Percentiles rank a stretch among this genome's conserved stretches.
Conservation (phyloP, 1,140 invertebrate species). For the Colletes gigas region DNA sequence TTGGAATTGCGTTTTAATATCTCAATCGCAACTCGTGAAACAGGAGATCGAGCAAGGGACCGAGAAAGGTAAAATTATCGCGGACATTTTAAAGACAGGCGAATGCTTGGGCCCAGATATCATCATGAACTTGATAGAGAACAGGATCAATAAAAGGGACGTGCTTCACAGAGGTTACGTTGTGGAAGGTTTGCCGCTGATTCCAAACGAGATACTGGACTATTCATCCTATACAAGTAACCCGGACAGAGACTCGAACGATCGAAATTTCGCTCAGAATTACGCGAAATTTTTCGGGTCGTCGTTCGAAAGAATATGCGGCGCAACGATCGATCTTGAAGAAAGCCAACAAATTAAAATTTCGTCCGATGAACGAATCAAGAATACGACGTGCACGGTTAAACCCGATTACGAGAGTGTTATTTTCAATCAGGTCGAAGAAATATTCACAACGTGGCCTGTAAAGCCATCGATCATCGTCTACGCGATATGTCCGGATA, state of each 20-base stretch:
- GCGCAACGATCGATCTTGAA: not conserved
- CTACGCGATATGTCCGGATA: slow-evolving; percentile 80
- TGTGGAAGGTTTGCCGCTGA: slow-evolving; percentile 82
- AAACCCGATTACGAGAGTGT: slow-evolving; percentile 16
- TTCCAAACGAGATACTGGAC: slow-evolving; percentile 75
- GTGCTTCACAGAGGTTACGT: slow-evolving; percentile 83
- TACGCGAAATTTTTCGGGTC: not conserved
- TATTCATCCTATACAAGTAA: slow-evolving; percentile 22
- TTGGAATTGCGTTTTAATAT: slow-evolving; percentile 82
- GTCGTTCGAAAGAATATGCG: not conserved
- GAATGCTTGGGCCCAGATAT: slow-evolving; percentile 78
- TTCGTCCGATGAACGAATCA: no score
- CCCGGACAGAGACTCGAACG: not conserved
- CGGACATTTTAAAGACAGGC: slow-evolving; percentile 81
- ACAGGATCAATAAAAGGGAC: slow-evolving; percentile 78
- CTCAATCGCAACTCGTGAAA: slow-evolving; percentile 80
- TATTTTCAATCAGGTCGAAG: slow-evolving; percentile 52
- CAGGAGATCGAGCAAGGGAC: slow-evolving; percentile 81
- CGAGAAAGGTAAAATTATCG: slow-evolving; percentile 79
- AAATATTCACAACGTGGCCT: slow-evolving; percentile 67
- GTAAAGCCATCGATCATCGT: slow-evolving; percentile 81
- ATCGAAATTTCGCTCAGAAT: not conserved
- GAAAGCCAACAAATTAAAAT: not conserved
- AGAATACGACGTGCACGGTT: not conserved
- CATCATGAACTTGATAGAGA: slow-evolving; percentile 79